Conservation (phyloP, 64 coral and sea anemone genomes). For the Cladopsammia gracilis region DNA sequence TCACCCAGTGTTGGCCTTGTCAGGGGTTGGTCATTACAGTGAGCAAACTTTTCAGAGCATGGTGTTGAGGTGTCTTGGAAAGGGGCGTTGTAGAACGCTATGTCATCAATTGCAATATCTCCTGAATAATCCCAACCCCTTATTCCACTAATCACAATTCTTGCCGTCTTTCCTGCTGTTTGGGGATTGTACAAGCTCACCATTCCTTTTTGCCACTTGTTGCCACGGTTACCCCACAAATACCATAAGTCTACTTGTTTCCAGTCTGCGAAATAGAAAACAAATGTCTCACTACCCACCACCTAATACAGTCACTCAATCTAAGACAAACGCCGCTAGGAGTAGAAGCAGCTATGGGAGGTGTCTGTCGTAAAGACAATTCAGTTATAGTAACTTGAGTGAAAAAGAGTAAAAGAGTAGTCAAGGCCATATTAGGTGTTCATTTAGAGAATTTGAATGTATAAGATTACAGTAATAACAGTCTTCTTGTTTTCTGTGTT, state of each 20-base stretch:
- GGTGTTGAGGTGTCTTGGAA: constrained; percentile 67
- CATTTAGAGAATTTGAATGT: too few species aligned
- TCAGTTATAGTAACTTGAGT: too few species aligned
- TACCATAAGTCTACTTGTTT: constrained; percentile 43
- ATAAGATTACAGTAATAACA: too few species aligned
- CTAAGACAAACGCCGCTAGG: too few species aligned
- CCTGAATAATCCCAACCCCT: constrained; percentile 83
- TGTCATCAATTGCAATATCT: constrained; percentile 93
- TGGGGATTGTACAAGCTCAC: constrained; percentile 54
- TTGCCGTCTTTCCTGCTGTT: constrained; percentile 38
- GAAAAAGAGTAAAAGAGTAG: too few species aligned
- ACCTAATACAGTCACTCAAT: neutral
- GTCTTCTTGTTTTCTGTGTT: too few species aligned
- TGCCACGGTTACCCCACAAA: constrained; percentile 59
- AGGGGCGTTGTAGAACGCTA: constrained; percentile 61
- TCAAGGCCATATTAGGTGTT: too few species aligned
- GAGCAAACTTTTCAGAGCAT: constrained; percentile 58
- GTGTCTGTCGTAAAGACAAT: too few species aligned
- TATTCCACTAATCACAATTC: constrained; percentile 57
- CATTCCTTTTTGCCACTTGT: constrained; percentile 86
- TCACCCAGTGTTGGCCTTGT: constrained; percentile 82
- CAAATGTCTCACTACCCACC: neutral
- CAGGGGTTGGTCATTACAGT: constrained; percentile 58
- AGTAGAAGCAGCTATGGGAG: too few species aligned
- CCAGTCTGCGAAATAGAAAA: constrained; percentile 16